Base-by-base conservation (phyloP, 2,888 invertebrate genomes). In the Agriopis leucophaearia region DNA sequence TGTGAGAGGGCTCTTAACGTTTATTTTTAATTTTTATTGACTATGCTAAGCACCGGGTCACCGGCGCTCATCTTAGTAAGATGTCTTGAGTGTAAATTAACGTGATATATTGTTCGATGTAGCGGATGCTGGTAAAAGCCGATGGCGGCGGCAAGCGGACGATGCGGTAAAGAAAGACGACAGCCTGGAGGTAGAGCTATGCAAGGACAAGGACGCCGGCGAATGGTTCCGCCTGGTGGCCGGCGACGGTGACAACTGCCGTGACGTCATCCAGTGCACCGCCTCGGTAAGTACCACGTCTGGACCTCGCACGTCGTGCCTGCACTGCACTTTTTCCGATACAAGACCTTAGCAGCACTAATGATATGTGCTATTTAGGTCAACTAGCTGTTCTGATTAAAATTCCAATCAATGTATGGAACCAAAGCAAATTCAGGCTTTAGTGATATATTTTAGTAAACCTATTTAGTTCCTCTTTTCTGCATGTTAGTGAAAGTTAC, bases 261-360 rank as follows among this genome's bases (percentile, higher is more conserved):
- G 98, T 89, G 98, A 98, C 94, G 98, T 98, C 88, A 98, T 98
- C 88, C 98, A 98, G 92, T 98, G 98, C 94, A 98, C 98, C 77
- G 97, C 97, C 87, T 98, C 98, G 87, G 97, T 97, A 88, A 95
- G 96, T 95, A 80, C 77, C 79, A 79, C 78, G 74, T 78, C 70
- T 58, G 54, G 38, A 27, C 27, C 13, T 72, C 68, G 70, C 71
- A 76, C 74, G 27, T 16, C 50, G 71, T 62, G 71, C 77, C 79
- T 81, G 78, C 51, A 13, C 36, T 54, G 58, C 67, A 58, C 62
- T 66, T 58, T 70, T 70, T 70, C 70, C 54, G 52, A 44, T 69
- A 51, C 71, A 66, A 71, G 70, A 50, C 71, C 70, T 65, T 72
- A 72, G 64, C 50, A n/a, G 54, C 45, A 62, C 50, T 66, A 68